phyloP scores from a whole-genome alignment of 2,888 invertebrate species.

The Matsumyia berberina region DNA sequence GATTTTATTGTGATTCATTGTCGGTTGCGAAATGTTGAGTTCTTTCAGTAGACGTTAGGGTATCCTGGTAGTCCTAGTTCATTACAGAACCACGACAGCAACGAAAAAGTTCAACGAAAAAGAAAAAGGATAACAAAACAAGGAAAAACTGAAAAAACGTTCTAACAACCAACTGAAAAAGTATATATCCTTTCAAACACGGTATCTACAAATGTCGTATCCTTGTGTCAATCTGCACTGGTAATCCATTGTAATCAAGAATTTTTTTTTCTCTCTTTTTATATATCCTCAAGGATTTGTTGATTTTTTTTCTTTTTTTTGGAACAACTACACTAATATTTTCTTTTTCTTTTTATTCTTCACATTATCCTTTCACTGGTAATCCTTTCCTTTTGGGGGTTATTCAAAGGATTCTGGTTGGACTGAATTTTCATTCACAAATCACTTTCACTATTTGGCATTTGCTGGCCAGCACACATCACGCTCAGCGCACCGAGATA shows the following conservation, averaged over 20 bases:
- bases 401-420: conserved; percentile 44
- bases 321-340: conserved; percentile 16
- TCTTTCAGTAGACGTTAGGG: conserved; percentile 6
- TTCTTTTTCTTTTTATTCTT: conserved; percentile 36
- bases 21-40: conserved; percentile 58
- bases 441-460: conserved; percentile 56
- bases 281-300: conserved; percentile 48
- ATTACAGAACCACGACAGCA: conserved; percentile 13
- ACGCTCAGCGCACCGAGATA: conserved; percentile 39
- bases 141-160: conserved; percentile 31
- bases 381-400: conserved; percentile 56
- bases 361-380: conserved; percentile 73
- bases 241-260: conserved; percentile 66
- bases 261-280: conserved; percentile 35
- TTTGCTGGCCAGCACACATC: conserved; percentile 35
- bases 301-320: conserved; percentile 10
- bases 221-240: conserved; percentile 75
- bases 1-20: conserved; percentile 76
- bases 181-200: conserved; percentile 66
- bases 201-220: conserved; percentile 52
- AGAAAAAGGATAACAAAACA: conserved; percentile 38
- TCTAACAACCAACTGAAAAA: conserved; percentile 38
- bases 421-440: conserved; percentile 65
- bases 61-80: conserved; percentile 22
- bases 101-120: conserved; percentile 28